Conservation (phyloP, 2,888 invertebrate species). For the Ochropleura plecta region DNA sequence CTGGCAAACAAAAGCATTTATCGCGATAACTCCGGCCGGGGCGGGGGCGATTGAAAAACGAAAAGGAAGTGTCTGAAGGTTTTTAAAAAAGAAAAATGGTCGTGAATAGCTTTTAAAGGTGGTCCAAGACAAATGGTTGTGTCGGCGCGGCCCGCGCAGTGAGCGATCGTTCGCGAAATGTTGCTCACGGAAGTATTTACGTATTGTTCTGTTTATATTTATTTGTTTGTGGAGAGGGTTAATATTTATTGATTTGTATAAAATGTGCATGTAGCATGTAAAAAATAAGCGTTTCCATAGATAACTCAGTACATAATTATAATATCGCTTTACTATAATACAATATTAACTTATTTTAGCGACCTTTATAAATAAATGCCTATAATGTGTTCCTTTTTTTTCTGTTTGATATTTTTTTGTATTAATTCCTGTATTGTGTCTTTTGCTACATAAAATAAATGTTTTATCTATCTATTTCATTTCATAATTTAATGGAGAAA, state of each 20-base stretch:
- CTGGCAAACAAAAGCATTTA: conserved; percentile 86
- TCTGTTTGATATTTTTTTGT: too few relatives aligned
- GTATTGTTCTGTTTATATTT: conserved; percentile 45
- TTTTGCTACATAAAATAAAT: too few relatives aligned
- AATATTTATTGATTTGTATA: background rate
- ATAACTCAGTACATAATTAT: background rate
- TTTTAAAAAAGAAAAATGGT: conserved; percentile 90
- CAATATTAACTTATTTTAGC: background rate
- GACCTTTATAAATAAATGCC: too few relatives aligned
- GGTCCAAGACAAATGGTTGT: conserved; percentile 87
- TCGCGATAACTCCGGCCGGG: conserved; percentile 85
- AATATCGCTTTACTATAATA: background rate
- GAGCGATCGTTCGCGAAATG: conserved; percentile 75
- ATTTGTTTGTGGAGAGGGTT: conserved; percentile 18
- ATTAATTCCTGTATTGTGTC: too few relatives aligned
- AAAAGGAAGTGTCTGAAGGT: conserved; percentile 89
- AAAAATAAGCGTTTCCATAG: background rate
- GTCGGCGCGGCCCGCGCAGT: conserved; percentile 69
- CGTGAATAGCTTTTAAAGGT: conserved; percentile 90
- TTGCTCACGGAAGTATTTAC: conserved; percentile 47
- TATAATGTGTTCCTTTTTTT: too few relatives aligned
- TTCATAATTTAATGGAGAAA: background rate
- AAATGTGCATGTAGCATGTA: background rate
- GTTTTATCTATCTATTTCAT: too few relatives aligned
- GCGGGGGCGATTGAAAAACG: conserved; percentile 89